Evolutionary conservation across 2,888 invertebrate genomes (phyloP).

Genomic region (Drosophila koepferae): DNA sequence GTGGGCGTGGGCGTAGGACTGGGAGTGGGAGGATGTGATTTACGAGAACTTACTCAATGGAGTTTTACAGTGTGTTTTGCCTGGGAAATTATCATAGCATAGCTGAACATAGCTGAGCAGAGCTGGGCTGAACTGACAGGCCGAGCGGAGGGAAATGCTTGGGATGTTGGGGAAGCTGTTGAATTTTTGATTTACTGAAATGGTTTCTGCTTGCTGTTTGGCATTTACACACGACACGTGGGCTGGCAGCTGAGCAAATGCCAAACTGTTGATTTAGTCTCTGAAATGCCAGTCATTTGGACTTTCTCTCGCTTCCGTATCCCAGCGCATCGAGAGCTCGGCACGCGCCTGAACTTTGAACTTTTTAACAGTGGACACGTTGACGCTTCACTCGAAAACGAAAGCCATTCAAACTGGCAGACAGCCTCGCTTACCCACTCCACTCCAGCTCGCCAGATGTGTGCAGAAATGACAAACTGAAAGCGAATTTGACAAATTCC

Average conservation of each 20-base stretch:
- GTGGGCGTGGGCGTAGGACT: neutral
- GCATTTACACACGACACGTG: conserved; percentile 41
- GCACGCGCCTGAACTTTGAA: conserved; percentile 73
- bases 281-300: conserved; percentile 62
- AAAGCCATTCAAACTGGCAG: neutral
- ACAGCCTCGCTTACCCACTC: neutral
- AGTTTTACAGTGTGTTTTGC: conserved; percentile 55
- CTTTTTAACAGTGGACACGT: conserved; percentile 44
- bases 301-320: conserved; percentile 19
- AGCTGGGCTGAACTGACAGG: conserved; percentile 32
- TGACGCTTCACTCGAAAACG: conserved; percentile 5
- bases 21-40: conserved; percentile 48
- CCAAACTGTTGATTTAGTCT: conserved; percentile 74
- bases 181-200: conserved; percentile 34
- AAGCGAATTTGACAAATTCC: neutral
- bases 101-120: neutral
- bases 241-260: conserved; percentile 43
- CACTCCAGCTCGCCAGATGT: neutral
- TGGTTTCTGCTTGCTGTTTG: conserved; percentile 35
- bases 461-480: neutral
- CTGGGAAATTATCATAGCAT: conserved; percentile 60
- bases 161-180: neutral
- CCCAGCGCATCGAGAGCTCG: conserved; percentile 4
- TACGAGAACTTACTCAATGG: conserved; percentile 55
- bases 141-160: neutral